These are phyloP conservation scores for Pelusios castaneus DNA, from an alignment of 2,113 vertebrate species.

Conservation along the genomic window DNA sequence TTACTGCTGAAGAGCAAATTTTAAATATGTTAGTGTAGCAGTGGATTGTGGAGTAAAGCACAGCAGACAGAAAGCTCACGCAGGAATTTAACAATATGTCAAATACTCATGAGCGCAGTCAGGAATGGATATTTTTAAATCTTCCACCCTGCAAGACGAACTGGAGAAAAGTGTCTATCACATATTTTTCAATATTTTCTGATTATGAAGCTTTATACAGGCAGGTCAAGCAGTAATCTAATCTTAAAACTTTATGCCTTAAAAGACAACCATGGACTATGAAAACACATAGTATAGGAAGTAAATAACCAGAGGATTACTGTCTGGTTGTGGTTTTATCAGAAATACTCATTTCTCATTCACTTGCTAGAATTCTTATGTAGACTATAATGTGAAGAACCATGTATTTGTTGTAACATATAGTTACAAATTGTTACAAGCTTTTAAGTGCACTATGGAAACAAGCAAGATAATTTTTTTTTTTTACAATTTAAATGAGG, in stretches of 20 bases:
- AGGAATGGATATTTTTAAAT: neutral
- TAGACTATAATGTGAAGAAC: neutral
- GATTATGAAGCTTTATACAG: neutral
- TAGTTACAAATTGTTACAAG: neutral
- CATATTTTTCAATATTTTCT: neutral
- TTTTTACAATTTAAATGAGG: neutral
- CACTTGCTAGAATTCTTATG: neutral
- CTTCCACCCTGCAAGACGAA: neutral
- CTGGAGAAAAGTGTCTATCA: neutral
- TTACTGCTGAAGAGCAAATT: neutral
- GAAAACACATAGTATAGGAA: neutral
- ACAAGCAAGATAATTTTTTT: neutral
- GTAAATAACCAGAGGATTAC: neutral
- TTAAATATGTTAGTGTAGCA: neutral
- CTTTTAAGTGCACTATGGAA: neutral
- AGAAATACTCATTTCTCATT: neutral
- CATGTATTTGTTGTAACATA: neutral
- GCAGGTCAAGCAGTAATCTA: neutral
- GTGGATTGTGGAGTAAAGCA: fast-evolving
- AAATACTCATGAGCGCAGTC: neutral
- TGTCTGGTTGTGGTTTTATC: neutral
- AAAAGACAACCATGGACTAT: neutral
- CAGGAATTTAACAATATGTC: neutral
- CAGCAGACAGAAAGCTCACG: neutral
- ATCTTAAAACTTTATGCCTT: neutral